A percentile compares a stretch with the other conserved stretches of the same genome.
Evolutionary conservation across 2,888 invertebrate species (phyloP).

Genomic region (Ectemnius continuus): DNA sequence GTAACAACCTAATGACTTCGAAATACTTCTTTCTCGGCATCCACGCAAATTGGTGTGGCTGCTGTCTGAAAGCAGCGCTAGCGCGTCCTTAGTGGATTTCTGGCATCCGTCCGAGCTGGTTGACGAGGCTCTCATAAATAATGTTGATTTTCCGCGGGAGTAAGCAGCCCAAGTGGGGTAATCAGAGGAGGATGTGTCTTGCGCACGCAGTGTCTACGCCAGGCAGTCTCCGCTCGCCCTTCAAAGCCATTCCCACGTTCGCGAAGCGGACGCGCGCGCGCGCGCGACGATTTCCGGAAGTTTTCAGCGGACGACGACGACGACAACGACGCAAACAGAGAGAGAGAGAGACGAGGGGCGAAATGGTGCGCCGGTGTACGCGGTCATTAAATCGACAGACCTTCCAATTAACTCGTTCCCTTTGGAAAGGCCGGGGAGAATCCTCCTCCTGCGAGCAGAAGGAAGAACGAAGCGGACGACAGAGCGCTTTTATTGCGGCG

Average conservation of each 20-base stretch:
- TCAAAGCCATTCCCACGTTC: constrained; percentile 60
- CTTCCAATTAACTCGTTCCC: constrained; percentile 8
- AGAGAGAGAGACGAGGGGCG: too few species aligned
- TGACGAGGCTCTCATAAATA: constrained; percentile 49
- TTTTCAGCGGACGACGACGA: constrained; percentile 23
- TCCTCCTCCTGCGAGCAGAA: too few species aligned
- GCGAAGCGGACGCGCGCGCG: constrained; percentile 49
- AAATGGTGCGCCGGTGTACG: background rate
- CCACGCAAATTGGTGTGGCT: too few species aligned
- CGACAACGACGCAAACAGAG: too few species aligned
- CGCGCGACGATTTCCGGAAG: constrained; percentile 46
- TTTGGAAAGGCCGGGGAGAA: constrained; percentile 1
- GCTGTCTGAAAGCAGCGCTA: too few species aligned
- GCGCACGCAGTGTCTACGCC: constrained; percentile 48
- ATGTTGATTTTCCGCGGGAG: constrained; percentile 61
- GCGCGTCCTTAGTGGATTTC: background rate
- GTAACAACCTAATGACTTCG: too few species aligned
- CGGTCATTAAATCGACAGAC: constrained; percentile 6
- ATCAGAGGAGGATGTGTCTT: constrained; percentile 52
- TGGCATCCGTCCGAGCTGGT: background rate
- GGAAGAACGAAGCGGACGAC: too few species aligned
- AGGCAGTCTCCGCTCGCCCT: constrained; percentile 46
- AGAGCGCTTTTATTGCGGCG: too few species aligned
- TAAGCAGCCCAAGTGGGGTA: constrained; percentile 54
- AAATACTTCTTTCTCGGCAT: too few species aligned